Percentiles rank a stretch among this genome's conserved stretches.
Conservation (phyloP, 2,113 vertebrate species). For the Rynchops niger region DNA sequence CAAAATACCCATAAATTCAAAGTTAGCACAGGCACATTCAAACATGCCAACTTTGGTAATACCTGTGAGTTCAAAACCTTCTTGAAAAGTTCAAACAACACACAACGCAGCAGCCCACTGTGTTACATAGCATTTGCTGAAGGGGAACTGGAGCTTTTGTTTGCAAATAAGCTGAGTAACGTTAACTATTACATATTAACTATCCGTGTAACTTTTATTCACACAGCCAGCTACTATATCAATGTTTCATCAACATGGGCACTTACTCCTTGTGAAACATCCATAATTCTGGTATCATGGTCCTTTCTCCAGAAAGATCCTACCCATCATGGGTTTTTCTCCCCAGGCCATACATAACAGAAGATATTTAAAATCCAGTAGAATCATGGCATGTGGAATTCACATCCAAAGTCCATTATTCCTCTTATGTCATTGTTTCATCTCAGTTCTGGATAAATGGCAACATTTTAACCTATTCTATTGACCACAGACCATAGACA, state of each 20-base stretch:
- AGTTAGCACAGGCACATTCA: not conserved
- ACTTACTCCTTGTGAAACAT: not conserved
- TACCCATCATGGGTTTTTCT: not conserved
- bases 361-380: not conserved
- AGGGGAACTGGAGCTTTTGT: not conserved
- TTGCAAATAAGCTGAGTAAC: not conserved
- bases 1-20: not conserved
- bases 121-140: not conserved
- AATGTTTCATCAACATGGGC: not conserved
- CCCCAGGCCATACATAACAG: not conserved
- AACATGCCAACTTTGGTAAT: not conserved
- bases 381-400: not conserved
- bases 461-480: not conserved
- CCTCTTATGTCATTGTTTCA: not conserved
- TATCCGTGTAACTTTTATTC: not conserved
- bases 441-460: constrained; percentile 8
- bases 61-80: not conserved
- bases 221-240: not conserved
- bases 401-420: not conserved
- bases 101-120: not conserved
- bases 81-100: not conserved
- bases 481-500: not conserved
- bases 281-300: not conserved
- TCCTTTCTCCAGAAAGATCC: not conserved
- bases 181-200: not conserved